Evolutionary conservation across 1,140 invertebrate species (phyloP), one percentile per base, ranked within the genome.

Genomic region (Luehdorfia chinensis): DNA sequence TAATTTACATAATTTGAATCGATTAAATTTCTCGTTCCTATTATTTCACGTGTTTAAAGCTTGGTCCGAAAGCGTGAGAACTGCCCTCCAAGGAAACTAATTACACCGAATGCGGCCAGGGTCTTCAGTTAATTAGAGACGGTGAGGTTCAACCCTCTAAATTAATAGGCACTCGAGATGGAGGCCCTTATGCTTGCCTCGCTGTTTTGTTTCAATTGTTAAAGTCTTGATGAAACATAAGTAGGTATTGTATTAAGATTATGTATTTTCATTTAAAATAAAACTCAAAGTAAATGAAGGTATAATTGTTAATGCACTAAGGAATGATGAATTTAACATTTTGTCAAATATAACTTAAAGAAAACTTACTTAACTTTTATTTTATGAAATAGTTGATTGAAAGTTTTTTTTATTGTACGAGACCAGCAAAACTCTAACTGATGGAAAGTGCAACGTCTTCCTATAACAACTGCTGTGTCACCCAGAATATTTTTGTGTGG

Each of bases 91-190:
- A 79, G 78, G 72, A 69, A 81, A 81, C 75, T 84, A 81, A 85
- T 84, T 85, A 84, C 72, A 61, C 58, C 64, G 67, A 77, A 79
- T 81, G 75, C 72, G 76, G 76, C 71, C 60, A 65, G 73, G 76
- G 73, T 73, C 76, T 77, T 75, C 74, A 71, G 75, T 85, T 85
- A 85, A 85, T 85, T 85, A 85, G 79, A 85, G 74, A 66, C 69
- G 55, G 72, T 79, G 75, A 73, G 75, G 70, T 66, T 70, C 79
- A 75, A 81, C 76, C 76, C 81, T 84, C 77, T 79, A 83, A 81
- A 85, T 85, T 83, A 85, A 83, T 83, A 67, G 64, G 55, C 59
- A 80, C 77, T 81, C 72, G 66, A 69, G 69, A 70, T 67, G 59
- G 52, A 68, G 65, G 62, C 69, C 71, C 70, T 71, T 67, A 68